Base-by-base conservation (phyloP, 1,140 invertebrate species). In the Kradibia gibbosae region DNA sequence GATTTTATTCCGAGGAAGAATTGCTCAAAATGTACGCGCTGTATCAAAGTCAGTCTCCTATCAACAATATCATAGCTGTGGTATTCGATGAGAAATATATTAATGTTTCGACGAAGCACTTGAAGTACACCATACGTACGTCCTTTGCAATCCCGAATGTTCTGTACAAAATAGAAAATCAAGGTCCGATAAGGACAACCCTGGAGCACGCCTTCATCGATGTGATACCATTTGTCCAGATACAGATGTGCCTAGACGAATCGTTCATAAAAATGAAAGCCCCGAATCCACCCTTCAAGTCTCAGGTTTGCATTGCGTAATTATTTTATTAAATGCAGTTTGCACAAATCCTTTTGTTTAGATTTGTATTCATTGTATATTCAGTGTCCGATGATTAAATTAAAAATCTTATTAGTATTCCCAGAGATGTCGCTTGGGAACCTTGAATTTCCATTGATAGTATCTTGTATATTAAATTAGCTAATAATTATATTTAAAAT, bases 221-320 rank as follows among this genome's bases (percentile, higher is more conserved):
- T 11, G 20, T 76, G 4, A 78, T 81, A 34, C 87, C 87, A 36
- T 85, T 90, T 82, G 45, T 87, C 17, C 88, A 86, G 83, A 55
- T 89, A 28, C 90, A 91, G 83, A 84, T 88, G 45, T 91, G 90
- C 76, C 53, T 90, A 11, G 88, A 90, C 74, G 83, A 87, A 85
- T 60, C 83, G 31, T 87, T 89, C 28, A 89, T 91, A 60, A 84
- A 88, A 20, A 48, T 77, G 20, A 80, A 60, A 82, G 55, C 78
- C 48, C 34, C 65, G 65, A 60, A 84, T 55, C 48, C 83, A 80
- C 50, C 79, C 31, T 78, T 78, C 36, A 65, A 85, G 25, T 71
- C 80, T 42, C 70, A 87, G 75, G 86, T 88, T 85, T 67, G 67
- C 45, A 70, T 60, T 78, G n/a, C n/a, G 11, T 39, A 36, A 67